Evolutionary conservation across 2,113 vertebrate species (phyloP).

Genomic region (Ammodramus savannarum): DNA sequence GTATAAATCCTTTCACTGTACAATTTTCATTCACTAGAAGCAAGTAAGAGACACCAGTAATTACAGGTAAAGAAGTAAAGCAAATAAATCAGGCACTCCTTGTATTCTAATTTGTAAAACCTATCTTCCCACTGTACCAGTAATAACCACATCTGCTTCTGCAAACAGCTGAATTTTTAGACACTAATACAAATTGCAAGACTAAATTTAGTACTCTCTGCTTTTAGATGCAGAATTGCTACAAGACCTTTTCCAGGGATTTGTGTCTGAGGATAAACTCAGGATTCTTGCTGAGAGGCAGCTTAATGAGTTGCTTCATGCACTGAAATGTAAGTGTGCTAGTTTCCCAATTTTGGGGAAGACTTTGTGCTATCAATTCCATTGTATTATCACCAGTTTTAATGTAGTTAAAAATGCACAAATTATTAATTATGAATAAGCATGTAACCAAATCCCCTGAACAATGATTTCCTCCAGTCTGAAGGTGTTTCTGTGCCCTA

Average conservation of each 20-base stretch:
- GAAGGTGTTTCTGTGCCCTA: neutral
- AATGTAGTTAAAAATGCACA: neutral
- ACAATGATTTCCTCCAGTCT: neutral
- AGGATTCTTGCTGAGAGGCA: constrained; percentile 77
- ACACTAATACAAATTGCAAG: neutral
- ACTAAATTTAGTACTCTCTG: constrained; percentile 9
- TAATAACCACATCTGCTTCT: neutral
- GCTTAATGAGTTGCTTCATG: constrained; percentile 78
- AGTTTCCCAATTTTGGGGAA: neutral
- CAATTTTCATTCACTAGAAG: neutral
- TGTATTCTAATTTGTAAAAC: neutral
- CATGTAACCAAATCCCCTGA: neutral
- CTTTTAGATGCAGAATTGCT: constrained; percentile 81
- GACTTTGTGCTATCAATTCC: neutral
- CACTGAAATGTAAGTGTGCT: constrained; percentile 82
- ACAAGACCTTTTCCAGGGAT: constrained; percentile 81
- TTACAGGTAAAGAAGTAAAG: neutral
- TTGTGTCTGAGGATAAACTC: constrained; percentile 79
- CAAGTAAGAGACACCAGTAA: neutral
- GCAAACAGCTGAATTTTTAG: neutral
- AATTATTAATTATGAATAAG: neutral
- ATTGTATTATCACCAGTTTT: neutral
- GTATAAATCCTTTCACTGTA: neutral
- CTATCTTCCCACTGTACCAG: neutral
- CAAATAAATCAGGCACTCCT: neutral